Base-by-base conservation (phyloP, 2,113 vertebrate genomes). In the Hyla sarda region DNA sequence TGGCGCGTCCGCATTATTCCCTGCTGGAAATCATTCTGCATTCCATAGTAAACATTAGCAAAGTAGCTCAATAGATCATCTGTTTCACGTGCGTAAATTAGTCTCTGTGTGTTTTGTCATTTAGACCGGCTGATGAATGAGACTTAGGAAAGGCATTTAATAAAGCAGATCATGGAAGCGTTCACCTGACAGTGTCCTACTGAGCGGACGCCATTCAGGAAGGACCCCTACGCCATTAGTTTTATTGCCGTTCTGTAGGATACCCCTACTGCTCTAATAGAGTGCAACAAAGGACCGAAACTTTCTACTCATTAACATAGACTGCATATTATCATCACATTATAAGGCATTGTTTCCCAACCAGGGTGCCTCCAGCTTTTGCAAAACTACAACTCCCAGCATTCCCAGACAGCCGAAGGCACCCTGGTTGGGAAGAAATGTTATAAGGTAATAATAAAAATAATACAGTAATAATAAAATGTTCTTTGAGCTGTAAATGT, bases 71-170 rank as follows among this genome's bases (percentile, higher is more conserved):
- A 71, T 80, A 58, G 84, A 86, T 80, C 62, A 80, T 69, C 80
- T 56, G 56, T 80, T 85, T 71, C 79, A 72, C 65, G 56, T 65
- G 80, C 41, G 34, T 86, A 86, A 80, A 79, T 80, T 54, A 86
- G 84, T 52, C 76, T 80, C 48, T 12, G 52, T 76, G 21, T 86
- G 60, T 86, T 78, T 28, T 65, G 74, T 86, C 84, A 80, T 78
- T 71, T 71, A 58, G 76, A 12, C 37, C 60, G 28, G n/a, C 72
- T 86, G 84, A 86, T 86, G 76, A 86, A 86, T 80, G 62, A 71
- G 76, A 79, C 50, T 47, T 9, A 54, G 75, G 47, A 77, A 86
- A 80, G 25, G 45, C 73, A 77, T 86, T 86, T 86, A 80, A 86
- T 80, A 85, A 45, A 47, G 41, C n/a, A 25, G 60, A 76, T 71